Evolutionary conservation across 2,113 vertebrate species (phyloP).

Genomic region (Campylorhamphus procurvoides): DNA sequence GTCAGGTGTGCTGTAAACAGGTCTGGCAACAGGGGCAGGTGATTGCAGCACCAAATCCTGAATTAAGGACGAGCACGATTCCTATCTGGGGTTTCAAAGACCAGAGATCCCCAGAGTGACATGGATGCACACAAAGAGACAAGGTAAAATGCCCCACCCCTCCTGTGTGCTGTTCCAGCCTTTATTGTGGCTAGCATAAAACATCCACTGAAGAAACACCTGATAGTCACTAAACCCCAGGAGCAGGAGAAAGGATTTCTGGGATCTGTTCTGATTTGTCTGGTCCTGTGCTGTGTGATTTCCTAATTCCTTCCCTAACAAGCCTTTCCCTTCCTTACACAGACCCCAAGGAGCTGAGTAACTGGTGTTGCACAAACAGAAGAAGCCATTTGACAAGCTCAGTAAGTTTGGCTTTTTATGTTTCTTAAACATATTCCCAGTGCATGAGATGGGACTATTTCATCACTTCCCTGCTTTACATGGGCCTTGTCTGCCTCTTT

Average conservation of each 20-base stretch:
- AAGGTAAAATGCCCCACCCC: neutral
- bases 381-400: neutral
- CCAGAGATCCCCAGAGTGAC: neutral
- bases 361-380: neutral
- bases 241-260: neutral
- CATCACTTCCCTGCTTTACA: neutral
- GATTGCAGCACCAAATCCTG: neutral
- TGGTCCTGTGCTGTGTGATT: neutral
- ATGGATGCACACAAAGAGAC: neutral
- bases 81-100: neutral
- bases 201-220: neutral
- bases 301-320: neutral
- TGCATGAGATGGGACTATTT: neutral
- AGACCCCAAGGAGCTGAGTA: neutral
- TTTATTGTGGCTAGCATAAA: neutral
- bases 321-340: neutral
- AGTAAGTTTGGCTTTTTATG: neutral
- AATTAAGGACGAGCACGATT: neutral
- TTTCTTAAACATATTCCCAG: neutral
- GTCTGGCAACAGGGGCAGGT: neutral
- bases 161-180: neutral
- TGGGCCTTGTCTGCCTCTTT: neutral
- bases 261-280: neutral
- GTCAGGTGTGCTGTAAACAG: neutral
- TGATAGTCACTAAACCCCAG: neutral